Conservation (phyloP, 2,888 invertebrate genomes). For the Euclidia mi region DNA sequence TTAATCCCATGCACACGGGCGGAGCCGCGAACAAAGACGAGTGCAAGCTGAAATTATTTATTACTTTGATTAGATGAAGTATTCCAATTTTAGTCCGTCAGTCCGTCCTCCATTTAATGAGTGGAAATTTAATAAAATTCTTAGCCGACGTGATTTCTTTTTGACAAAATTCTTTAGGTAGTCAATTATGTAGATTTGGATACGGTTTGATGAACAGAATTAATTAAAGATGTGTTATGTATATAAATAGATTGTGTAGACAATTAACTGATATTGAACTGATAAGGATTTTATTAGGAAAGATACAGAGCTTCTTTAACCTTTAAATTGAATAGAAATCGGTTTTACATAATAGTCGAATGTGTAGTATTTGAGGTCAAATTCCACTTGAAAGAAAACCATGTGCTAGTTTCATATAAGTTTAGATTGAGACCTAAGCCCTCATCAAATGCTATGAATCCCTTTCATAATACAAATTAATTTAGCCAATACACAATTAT, state of each 20-base stretch:
- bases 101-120: conserved; percentile 16
- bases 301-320: no score
- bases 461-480: background rate
- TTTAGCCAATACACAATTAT: background rate
- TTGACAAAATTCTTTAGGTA: conserved; percentile 2
- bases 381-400: no score
- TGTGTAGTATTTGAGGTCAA: no score
- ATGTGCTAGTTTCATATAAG: no score
- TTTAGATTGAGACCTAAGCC: no score
- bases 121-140: conserved; percentile 24
- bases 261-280: background rate
- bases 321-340: no score
- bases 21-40: conserved; percentile 39
- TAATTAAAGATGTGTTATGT: background rate
- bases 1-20: conserved; percentile 41
- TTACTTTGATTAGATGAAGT: conserved; percentile 48
- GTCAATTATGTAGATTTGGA: conserved; percentile 12
- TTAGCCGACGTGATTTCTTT: conserved; percentile 15
- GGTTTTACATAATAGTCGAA: no score
- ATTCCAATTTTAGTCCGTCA: conserved; percentile 33
- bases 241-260: background rate
- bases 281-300: no score
- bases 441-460: background rate
- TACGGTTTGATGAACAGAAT: conserved; percentile 10
- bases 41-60: conserved; percentile 48